A percentile compares a stretch with the other conserved stretches of the same genome.
phyloP scores from a whole-genome alignment of 2,113 vertebrate species.

The Plestiodon gilberti region DNA sequence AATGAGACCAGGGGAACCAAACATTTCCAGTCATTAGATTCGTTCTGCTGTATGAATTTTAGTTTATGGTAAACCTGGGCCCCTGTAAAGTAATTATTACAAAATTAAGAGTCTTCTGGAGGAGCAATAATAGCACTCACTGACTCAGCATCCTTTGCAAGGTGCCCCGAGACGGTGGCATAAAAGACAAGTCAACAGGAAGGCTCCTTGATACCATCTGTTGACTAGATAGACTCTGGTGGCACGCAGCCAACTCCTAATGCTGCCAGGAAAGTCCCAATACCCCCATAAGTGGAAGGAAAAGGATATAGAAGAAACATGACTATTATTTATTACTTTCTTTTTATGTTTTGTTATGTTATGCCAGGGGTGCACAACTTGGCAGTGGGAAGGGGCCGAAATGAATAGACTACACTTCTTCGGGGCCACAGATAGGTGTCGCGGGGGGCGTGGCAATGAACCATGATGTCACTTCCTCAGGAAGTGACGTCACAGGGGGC shows the following conservation, averaged over 20 bases:
- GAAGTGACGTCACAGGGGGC: too few relatives aligned
- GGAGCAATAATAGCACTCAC: neutral
- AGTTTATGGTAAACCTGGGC: constrained; percentile 22
- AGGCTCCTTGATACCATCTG: neutral
- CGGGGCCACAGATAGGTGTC: too few relatives aligned
- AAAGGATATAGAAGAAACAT: neutral
- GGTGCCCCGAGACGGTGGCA: neutral
- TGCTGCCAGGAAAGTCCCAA: neutral
- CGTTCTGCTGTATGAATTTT: constrained; percentile 13
- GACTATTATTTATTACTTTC: neutral
- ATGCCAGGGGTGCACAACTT: too few relatives aligned
- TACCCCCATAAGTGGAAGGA: neutral
- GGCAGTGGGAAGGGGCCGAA: too few relatives aligned
- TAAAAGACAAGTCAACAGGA: neutral
- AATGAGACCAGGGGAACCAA: constrained; percentile 15
- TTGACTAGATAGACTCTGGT: neutral
- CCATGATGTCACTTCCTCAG: too few relatives aligned
- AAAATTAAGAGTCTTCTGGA: constrained; percentile 20
- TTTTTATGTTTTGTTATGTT: too few relatives aligned
- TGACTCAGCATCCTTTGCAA: constrained; percentile 21
- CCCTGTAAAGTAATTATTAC: constrained; percentile 16
- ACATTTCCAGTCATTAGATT: constrained; percentile 1
- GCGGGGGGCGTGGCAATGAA: too few relatives aligned
- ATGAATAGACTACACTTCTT: too few relatives aligned
- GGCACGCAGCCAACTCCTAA: neutral